Percentiles rank a stretch among this genome's conserved stretches.
phyloP scores from a whole-genome alignment of 1,140 invertebrate species.

The Hydropsyche tenuis region DNA sequence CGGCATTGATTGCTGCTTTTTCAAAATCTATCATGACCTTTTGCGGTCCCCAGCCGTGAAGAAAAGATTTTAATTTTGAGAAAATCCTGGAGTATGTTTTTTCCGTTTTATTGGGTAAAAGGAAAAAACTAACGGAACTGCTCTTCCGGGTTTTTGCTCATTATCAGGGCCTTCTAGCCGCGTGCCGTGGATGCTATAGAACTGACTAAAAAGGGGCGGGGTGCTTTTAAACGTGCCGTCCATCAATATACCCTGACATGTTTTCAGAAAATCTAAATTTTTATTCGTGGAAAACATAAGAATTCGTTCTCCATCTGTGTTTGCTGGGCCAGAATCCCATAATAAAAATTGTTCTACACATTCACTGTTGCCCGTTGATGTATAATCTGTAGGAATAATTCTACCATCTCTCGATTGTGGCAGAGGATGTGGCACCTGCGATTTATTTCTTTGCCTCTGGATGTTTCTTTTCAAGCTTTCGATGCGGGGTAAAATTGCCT shows the following conservation, averaged over 20 bases:
- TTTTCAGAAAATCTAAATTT: too few relatives aligned
- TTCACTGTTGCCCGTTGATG: background rate
- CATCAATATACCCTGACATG: too few relatives aligned
- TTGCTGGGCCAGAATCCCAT: background rate
- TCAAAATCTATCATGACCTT: background rate
- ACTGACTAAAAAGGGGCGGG: background rate
- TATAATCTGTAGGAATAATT: background rate
- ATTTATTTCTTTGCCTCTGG: background rate
- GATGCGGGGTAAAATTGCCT: background rate
- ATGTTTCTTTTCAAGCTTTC: background rate
- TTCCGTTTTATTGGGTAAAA: background rate
- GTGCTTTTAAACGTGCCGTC: background rate
- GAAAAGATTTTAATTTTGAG: background rate
- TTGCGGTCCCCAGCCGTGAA: background rate
- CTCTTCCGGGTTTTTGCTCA: background rate
- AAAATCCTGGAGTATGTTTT: background rate
- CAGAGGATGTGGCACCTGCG: background rate
- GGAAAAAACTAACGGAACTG: background rate
- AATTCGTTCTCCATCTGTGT: background rate
- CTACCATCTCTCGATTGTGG: background rate
- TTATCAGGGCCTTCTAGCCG: background rate
- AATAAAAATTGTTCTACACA: background rate
- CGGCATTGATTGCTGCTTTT: too few relatives aligned
- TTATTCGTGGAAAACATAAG: background rate
- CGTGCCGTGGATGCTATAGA: background rate